phyloP scores from a whole-genome alignment of 2,113 vertebrate species.

The Dolichotis patagonum region DNA sequence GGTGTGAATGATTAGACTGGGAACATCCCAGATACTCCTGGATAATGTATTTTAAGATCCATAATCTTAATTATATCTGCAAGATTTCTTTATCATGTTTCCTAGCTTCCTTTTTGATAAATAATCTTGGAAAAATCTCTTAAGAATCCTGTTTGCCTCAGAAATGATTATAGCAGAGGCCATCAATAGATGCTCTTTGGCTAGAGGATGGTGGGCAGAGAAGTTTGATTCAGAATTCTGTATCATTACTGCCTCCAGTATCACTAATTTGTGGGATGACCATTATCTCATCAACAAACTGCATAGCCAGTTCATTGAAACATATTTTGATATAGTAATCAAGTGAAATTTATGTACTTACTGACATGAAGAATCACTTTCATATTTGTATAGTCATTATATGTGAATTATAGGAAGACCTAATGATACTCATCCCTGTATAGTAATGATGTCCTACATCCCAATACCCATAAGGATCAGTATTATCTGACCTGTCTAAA shows the following conservation, averaged over 20 bases:
- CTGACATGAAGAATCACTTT: background rate
- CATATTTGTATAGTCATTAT: background rate
- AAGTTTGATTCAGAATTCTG: background rate
- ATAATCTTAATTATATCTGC: background rate
- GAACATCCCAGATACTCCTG: background rate
- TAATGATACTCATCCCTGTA: background rate
- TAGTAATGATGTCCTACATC: background rate
- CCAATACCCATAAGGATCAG: background rate
- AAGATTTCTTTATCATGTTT: background rate
- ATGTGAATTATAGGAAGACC: background rate
- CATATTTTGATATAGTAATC: background rate
- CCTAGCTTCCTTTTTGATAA: background rate
- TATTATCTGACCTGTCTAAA: background rate
- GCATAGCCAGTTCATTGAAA: background rate
- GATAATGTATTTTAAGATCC: constrained; percentile 53
- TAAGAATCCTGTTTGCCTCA: background rate
- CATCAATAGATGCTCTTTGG: background rate
- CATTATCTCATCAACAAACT: background rate
- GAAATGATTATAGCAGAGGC: background rate
- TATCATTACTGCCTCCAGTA: background rate
- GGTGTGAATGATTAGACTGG: background rate
- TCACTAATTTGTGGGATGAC: background rate
- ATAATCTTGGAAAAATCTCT: background rate
- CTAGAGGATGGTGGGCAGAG: background rate
- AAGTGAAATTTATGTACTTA: background rate